A percentile compares a stretch with the other conserved stretches of the same genome.
Evolutionary conservation across 2,888 invertebrate species (phyloP).

Genomic region (Ceratothoa steindachneri): DNA sequence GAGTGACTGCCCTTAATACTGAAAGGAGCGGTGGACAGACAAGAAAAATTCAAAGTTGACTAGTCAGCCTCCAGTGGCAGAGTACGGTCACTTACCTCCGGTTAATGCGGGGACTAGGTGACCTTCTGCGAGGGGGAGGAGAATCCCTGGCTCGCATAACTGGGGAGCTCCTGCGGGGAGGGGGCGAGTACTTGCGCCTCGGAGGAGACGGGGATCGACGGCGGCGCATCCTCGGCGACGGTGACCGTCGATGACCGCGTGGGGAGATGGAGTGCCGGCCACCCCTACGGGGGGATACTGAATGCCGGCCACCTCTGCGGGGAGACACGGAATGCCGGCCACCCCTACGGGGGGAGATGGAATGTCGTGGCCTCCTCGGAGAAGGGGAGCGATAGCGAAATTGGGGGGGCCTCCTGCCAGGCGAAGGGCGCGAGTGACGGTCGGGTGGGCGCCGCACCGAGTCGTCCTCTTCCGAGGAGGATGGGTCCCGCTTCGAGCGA

Average conservation of each 20-base stretch:
- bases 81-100: neutral
- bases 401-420: neutral
- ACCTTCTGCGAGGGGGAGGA: conserved; percentile 17
- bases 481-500: conserved; percentile 63
- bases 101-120: conserved; percentile 14
- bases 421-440: neutral
- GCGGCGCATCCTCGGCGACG: neutral
- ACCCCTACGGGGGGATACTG: neutral
- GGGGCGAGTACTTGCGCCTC: conserved; percentile 16
- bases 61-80: too few relatives aligned
- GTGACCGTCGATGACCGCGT: conserved; percentile 16
- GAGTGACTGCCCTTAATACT: too few relatives aligned
- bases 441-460: neutral
- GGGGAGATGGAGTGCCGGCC: conserved; percentile 11
- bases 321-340: conserved; percentile 5
- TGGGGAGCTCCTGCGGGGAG: conserved; percentile 13
- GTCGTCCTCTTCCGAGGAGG: conserved; percentile 43
- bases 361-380: conserved; percentile 17
- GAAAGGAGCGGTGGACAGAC: too few relatives aligned
- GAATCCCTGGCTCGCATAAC: conserved; percentile 18
- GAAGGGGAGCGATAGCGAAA: neutral
- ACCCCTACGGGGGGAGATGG: conserved; percentile 9
- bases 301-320: conserved; percentile 4
- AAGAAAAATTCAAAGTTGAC: too few relatives aligned
- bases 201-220: conserved; percentile 20